These are phyloP conservation scores for Eulemur albifrons DNA, from an alignment of 2,797 vertebrate genomes.

Conservation along the genomic window DNA sequence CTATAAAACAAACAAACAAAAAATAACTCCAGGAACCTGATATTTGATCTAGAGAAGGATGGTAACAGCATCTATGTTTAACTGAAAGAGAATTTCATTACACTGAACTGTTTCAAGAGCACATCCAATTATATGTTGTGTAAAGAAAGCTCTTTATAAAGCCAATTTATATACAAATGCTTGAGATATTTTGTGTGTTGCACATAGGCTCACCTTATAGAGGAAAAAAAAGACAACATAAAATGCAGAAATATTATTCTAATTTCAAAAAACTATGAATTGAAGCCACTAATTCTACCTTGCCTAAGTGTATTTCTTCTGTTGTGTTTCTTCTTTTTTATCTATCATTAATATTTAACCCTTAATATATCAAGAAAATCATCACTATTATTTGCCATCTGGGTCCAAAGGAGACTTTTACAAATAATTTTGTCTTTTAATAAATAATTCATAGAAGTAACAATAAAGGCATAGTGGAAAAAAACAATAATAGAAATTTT, in stretches of 20 bases:
- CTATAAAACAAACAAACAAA: neutral
- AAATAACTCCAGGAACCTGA: neutral
- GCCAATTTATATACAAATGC: neutral
- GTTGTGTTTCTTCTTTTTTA: neutral
- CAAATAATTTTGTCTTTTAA: conserved; percentile 1
- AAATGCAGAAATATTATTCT: neutral
- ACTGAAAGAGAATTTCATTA: neutral
- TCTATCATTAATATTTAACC: neutral
- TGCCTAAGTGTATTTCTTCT: neutral
- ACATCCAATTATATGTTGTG: neutral
- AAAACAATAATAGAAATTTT: neutral
- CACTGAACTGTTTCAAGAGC: neutral
- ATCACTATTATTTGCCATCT: neutral
- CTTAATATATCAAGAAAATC: neutral
- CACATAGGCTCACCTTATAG: neutral
- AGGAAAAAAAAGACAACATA: neutral
- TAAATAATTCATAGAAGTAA: neutral
- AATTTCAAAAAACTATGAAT: neutral
- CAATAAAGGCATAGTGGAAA: neutral
- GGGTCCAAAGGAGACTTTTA: neutral
- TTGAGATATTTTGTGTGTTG: neutral
- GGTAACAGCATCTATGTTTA: neutral
- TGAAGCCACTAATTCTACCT: neutral
- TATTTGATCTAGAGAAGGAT: neutral
- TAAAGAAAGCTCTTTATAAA: neutral